Evolutionary conservation across 2,113 vertebrate genomes (phyloP), one percentile per base, ranked within the genome.

Genomic region (Nyctereutes procyonoides): DNA sequence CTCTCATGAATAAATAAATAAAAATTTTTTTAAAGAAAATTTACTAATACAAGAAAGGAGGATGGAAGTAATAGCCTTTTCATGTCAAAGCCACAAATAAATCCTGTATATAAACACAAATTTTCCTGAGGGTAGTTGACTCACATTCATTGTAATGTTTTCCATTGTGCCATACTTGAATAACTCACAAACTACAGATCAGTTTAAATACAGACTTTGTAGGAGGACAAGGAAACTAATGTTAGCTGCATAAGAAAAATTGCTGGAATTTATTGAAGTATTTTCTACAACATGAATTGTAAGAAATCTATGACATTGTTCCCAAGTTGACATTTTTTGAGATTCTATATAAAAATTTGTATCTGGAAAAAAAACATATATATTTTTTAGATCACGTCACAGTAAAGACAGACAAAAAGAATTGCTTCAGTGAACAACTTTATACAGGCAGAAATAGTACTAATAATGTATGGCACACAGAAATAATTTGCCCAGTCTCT

Each of bases 11-110:
- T 43, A 43, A 43, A 43, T 43, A 43, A 43, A 43, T 43, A 43
- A 43, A 43, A 43, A 43, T 7, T 43, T 43, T 43, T n/a, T n/a
- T n/a, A n/a, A 43, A 43, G 69, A 2, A 51, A 83, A 67, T 19
- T 89, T 95, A n/a, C 3, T 96, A 93, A n/a, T 56, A 82, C 95
- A 90, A 83, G 9, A 62, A 2, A 62, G 30, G n/a, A 90, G 22
- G 12, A 26, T n/a, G 22, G 30, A 94, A 26, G 3, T 35, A 20
- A 77, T 90, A 30, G 15, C 28, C 13, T 81, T 1, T 1, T 88
- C 63, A 93, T 96, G 0, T n/a, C 38, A 56, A 69, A 48, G 2
- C 4, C 58, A 92, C 8, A 69, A 17, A 62, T 35, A 97, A 96
- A 93, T 95, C 8, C n/a, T 87, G 77, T 67, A 9, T 22, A 77